phyloP scores from a whole-genome alignment of 2,888 invertebrate species.

The Thymelicus acteon region DNA sequence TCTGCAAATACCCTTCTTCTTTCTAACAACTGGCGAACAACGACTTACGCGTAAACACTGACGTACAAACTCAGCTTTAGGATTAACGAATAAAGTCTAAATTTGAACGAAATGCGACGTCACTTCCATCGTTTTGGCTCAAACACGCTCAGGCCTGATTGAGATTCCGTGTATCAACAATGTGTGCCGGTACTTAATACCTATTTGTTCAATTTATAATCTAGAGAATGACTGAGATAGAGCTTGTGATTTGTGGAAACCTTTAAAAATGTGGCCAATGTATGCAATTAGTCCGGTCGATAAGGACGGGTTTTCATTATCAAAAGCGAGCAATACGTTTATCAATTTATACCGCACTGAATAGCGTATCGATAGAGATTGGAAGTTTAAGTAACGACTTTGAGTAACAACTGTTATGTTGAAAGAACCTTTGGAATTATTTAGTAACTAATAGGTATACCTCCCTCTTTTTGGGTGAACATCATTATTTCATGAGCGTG shows the following conservation, averaged over 20 bases:
- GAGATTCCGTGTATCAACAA: conserved; percentile 83
- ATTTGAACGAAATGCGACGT: conserved; percentile 40
- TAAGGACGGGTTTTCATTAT: conserved; percentile 73
- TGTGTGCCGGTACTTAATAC: conserved; percentile 72
- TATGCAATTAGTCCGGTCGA: conserved; percentile 72
- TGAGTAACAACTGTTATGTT: conserved; percentile 28
- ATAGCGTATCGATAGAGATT: conserved; percentile 32
- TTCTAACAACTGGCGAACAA: conserved; percentile 59
- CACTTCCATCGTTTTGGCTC: conserved; percentile 42
- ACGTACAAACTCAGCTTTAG: conserved; percentile 40
- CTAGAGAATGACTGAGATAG: conserved; percentile 64
- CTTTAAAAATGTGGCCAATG: conserved; percentile 69
- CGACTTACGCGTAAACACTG: conserved; percentile 46
- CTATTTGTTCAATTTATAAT: conserved; percentile 75
- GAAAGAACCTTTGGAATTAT: conserved; percentile 25
- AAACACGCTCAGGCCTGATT: conserved; percentile 62
- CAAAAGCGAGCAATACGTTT: conserved; percentile 50
- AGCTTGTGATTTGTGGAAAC: conserved; percentile 66
- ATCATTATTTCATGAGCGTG: too few relatives aligned
- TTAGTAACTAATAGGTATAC: conserved; percentile 15
- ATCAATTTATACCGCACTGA: conserved; percentile 25
- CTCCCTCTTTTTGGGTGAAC: neutral
- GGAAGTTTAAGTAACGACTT: conserved; percentile 32
- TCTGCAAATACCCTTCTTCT: conserved; percentile 80
- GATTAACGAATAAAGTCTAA: conserved; percentile 24